Base-by-base conservation (phyloP, 2,113 vertebrate genomes). In the Xenopus borealis region DNA sequence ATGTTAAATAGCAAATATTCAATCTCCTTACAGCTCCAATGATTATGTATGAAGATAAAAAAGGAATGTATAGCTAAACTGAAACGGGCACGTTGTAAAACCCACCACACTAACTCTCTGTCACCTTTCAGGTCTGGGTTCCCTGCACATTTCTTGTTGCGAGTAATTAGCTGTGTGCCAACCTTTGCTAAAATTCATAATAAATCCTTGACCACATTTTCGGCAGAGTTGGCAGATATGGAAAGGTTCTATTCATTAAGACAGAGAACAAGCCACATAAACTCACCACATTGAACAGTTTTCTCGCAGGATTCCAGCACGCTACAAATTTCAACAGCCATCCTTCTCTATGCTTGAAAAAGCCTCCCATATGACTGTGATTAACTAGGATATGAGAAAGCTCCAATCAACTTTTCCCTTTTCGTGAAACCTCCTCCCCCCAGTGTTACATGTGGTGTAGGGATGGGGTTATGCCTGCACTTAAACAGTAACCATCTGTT, bases 401-500 rank as follows among this genome's bases (percentile, higher is more conserved):
- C 81, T 79, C 74, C 69, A 83, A 84, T 79, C 82, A 80, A 78
- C 79, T 82, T 83, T 81, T 81, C 80, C 82, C 79, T 84, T 82
- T 86, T 86, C 83, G 79, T 71, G 79, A 79, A 68, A 82, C 79
- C 80, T 79, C 71, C 79, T 62, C 69, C 58, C 65, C 63, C 61
- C 72, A 79, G 72, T 83, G 78, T 81, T 77, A 30, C 67, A 77
- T 85, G 80, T 90, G 86, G 86, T 87, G 89, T 72, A 65, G 74
- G 79, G 71, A 67, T 63, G 19, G 66, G 62, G 27, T 74, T 78
- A 69, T 45, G 62, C 77, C 72, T 78, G 71, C 78, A 67, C 84
- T 88, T 85, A 79, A 89, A 91, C 86, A 91, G 86, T 88, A 83
- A 88, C 88, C 89, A 88, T 88, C 86, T 91, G 87, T 88, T 88